These are phyloP conservation scores for Huso huso DNA, from an alignment of 2,797 vertebrate species.

Conservation along the genomic window DNA sequence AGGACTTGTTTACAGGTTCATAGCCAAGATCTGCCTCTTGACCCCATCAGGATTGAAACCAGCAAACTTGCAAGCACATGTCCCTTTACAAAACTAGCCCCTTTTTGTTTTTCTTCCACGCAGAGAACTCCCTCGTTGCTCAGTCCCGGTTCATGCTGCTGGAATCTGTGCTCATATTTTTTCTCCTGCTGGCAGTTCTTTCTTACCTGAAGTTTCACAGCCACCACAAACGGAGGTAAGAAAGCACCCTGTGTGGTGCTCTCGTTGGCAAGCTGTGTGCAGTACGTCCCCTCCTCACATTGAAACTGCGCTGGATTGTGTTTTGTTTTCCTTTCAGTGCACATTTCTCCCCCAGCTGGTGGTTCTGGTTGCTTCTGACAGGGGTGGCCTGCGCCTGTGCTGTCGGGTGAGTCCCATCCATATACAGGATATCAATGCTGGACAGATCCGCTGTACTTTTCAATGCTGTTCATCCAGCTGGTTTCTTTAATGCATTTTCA, in stretches of 20 bases:
- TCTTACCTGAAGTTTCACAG: slow-evolving; percentile 81
- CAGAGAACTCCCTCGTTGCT: slow-evolving; percentile 87
- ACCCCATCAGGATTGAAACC: too few relatives aligned
- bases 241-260: background rate
- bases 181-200: slow-evolving; percentile 73
- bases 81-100: too few relatives aligned
- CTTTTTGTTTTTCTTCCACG: slow-evolving; percentile 7
- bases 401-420: slow-evolving; percentile 67
- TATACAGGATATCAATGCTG: too few relatives aligned
- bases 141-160: slow-evolving; percentile 88
- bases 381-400: slow-evolving; percentile 72
- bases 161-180: slow-evolving; percentile 86
- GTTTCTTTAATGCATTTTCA: too few relatives aligned
- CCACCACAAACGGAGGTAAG: slow-evolving; percentile 58
- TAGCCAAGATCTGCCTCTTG: too few relatives aligned
- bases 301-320: too few relatives aligned
- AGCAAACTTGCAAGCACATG: too few relatives aligned
- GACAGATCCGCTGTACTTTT: too few relatives aligned
- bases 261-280: background rate
- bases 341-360: slow-evolving; percentile 62
- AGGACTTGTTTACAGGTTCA: too few relatives aligned
- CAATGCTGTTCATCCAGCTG: too few relatives aligned
- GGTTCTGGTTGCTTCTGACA: slow-evolving; percentile 73
- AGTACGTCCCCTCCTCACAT: background rate
- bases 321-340: background rate